Base-by-base conservation (phyloP, 35 echinoderm and acorn worm species). In the Nesometra sesokonis region DNA sequence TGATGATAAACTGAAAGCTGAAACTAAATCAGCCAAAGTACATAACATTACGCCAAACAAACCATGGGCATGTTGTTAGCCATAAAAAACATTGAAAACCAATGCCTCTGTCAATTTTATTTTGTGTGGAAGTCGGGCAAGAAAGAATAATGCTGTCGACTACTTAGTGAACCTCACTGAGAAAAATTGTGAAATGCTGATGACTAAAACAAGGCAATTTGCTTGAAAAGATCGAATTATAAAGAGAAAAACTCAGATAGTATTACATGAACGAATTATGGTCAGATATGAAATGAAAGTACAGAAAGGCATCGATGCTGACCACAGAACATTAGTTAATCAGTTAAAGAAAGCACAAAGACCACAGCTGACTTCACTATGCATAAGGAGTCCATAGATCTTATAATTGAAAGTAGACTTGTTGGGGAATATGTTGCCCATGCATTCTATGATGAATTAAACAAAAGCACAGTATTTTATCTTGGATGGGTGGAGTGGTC, bases 61-160 rank as follows among this genome's bases (percentile, higher is more conserved):
- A 52, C 86, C 2, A 90, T 90, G 89, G 89, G 84, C 0, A 90
- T 90, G 89, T 90, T 85, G n/a, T 80, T 76, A 23, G 89, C 89
- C 9, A 84, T 33, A 4, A 4, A 85, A 80, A 36, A 46, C 78
- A 11, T 30, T 38, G 8, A 37, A 77, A 13, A 77, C 35, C 15
- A 85, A 90, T 86, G 82, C 89, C 1, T 85, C 23, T 32, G 29
- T 86, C 13, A 27, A 52, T 34, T 86, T 81, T 30, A 77, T 90
- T n/a, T 30, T 83, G 11, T 33, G 76, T 27, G 79, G 77, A 19
- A 90, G 85, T 34, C 1, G 84, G 46, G 77, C 89, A 0, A 46
- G 35, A 29, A 90, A 90, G 40, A 90, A 90, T 78, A 30, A 35
- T 13, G 83, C 82, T 29, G 78, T 90, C 0, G 8, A 27, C 35